A percentile compares a stretch with the other conserved stretches of the same genome.
phyloP scores from a whole-genome alignment of 2,888 invertebrate species.

The Parasteatoda lunata region DNA sequence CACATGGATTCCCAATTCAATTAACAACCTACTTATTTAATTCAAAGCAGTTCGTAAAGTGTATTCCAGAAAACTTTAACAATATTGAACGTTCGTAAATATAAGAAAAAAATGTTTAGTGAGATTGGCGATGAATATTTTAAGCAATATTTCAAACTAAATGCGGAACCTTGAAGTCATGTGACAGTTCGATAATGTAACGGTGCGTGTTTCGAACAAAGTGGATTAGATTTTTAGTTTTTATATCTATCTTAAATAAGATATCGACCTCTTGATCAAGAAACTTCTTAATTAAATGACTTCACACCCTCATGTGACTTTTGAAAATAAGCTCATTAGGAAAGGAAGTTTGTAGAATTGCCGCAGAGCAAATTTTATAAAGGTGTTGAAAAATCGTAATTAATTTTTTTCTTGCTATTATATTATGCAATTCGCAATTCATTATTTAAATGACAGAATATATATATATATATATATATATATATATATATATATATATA shows the following conservation, averaged over 20 bases:
- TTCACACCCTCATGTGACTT: not conserved
- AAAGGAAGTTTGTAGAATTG: not conserved
- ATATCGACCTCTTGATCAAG: conserved; percentile 45
- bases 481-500: too few relatives aligned
- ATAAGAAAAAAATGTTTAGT: conserved; percentile 7
- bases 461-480: not conserved
- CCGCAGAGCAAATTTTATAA: too few relatives aligned
- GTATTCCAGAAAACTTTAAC: conserved; percentile 21
- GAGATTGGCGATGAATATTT: conserved; percentile 46
- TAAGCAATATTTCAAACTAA: conserved; percentile 49
- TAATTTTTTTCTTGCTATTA: too few relatives aligned
- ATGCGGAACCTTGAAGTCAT: conserved; percentile 39
- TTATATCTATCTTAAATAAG: conserved; percentile 7
- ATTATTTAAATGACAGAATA: not conserved
- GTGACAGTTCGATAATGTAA: conserved; percentile 32
- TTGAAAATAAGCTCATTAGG: not conserved
- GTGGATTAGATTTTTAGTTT: not conserved
- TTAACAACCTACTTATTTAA: conserved; percentile 8
- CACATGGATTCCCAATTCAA: conserved; percentile 41
- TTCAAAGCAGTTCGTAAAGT: too few relatives aligned
- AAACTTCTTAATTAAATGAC: conserved; percentile 41
- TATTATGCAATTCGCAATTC: too few relatives aligned
- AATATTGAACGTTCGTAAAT: conserved; percentile 15
- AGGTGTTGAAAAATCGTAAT: too few relatives aligned
- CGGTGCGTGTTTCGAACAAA: not conserved